A percentile compares a stretch with the other conserved stretches of the same genome.
phyloP scores from a whole-genome alignment of 2,113 vertebrate genomes.

The Saimiri boliviensis region DNA sequence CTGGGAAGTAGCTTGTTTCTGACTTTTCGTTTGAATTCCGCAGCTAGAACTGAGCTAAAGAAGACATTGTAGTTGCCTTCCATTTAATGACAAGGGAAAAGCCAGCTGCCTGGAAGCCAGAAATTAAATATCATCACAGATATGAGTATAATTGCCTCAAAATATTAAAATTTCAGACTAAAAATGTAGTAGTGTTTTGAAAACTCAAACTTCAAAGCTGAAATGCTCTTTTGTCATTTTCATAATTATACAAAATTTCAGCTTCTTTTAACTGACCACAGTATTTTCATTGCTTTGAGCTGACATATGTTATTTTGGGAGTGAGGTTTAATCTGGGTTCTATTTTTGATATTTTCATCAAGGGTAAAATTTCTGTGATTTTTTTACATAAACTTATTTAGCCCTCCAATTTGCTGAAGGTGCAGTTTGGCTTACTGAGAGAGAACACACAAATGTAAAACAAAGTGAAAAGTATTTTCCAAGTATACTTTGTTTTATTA shows the following conservation, averaged over 20 bases:
- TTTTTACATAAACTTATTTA: neutral
- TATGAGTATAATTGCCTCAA: constrained; percentile 7
- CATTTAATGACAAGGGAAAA: neutral
- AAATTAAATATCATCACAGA: constrained; percentile 27
- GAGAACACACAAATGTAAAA: neutral
- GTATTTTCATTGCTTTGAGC: constrained; percentile 40
- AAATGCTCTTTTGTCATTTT: constrained; percentile 8
- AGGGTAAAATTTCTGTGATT: constrained; percentile 32
- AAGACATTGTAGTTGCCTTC: neutral
- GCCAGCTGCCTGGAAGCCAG: neutral
- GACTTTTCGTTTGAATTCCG: constrained; percentile 33
- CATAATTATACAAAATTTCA: constrained; percentile 4
- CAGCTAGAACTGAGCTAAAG: neutral
- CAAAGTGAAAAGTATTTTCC: neutral
- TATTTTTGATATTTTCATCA: constrained; percentile 24
- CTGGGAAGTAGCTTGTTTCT: constrained; percentile 1
- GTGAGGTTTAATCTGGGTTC: constrained; percentile 13
- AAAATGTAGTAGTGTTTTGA: neutral
- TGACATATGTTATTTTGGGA: constrained; percentile 13
- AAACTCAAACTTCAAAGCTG: constrained; percentile 24
- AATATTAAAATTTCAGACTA: neutral
- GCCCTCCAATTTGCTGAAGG: neutral
- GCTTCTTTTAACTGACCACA: neutral
- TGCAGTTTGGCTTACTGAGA: neutral
- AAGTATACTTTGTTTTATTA: neutral